Conservation (phyloP, 2,797 vertebrate species). For the Manis javanica region DNA sequence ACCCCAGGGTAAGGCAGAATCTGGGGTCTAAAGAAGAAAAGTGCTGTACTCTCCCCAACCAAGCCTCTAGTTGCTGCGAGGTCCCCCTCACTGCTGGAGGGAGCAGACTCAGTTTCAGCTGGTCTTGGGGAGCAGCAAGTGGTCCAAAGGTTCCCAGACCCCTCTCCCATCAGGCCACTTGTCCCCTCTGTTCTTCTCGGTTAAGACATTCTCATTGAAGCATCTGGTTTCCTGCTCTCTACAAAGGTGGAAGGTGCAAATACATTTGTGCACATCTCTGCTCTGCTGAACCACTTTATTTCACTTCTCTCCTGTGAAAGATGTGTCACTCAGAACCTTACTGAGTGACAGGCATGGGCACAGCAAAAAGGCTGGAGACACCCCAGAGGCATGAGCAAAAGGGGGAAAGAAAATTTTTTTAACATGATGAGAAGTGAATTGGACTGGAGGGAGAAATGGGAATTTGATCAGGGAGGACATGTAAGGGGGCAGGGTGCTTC, state of each 20-base stretch:
- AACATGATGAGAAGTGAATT: conserved; percentile 58
- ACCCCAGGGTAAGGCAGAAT: not conserved
- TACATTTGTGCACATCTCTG: too few relatives aligned
- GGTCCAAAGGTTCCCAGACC: not conserved
- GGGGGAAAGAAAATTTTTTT: conserved; percentile 62
- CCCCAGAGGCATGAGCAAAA: conserved; percentile 36
- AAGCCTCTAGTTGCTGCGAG: too few relatives aligned
- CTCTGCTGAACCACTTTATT: conserved; percentile 48
- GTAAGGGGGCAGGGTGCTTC: not conserved
- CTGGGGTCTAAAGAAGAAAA: not conserved
- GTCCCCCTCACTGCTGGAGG: not conserved
- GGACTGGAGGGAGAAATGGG: conserved; percentile 18
- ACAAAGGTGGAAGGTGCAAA: not conserved
- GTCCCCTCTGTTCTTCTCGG: not conserved
- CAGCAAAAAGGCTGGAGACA: conserved; percentile 39
- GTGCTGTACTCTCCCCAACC: not conserved
- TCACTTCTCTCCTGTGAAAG: conserved; percentile 50
- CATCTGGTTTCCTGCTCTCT: not conserved
- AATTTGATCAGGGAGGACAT: not conserved
- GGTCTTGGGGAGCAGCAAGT: not conserved
- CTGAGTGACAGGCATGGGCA: conserved; percentile 51
- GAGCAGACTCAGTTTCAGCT: not conserved
- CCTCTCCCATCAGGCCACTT: not conserved
- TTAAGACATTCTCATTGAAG: not conserved
- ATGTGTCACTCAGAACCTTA: conserved; percentile 46